Base-by-base conservation (phyloP, 2,113 vertebrate genomes). In the Hyaena hyaena region DNA sequence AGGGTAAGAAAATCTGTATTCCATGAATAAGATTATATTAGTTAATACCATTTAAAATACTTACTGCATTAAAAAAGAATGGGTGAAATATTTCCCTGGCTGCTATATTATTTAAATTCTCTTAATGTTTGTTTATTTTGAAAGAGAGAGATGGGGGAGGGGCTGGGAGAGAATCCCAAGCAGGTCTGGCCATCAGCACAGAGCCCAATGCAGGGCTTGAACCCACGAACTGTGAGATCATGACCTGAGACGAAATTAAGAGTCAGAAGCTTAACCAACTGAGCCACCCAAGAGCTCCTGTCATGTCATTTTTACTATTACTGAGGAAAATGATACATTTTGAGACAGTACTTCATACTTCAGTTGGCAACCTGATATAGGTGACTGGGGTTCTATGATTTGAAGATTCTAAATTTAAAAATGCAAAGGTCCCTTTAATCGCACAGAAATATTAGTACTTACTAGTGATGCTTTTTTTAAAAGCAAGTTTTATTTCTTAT, bases 401-500 rank as follows among this genome's bases (percentile, higher is more conserved):
- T 89, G 21, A 86, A 82, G 3, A 68, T 79, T 82, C 66, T 63
- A 65, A 35, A 53, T 85, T 68, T 53, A 84, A 85, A 88, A 85
- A 69, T 10, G 71, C 81, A 65, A 26, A 91, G 45, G 61, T 95
- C 4, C 7, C 94, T 96, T 93, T 28, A 63, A 81, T 74, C 43
- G 58, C 69, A 12, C 7, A 10, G 39, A 93, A 83, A 95, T 83
- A 80, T 24, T 81, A 88, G 39, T 92, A 63, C 80, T 95, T 88
- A 48, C 5, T n/a, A 76, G 14, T 58, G 76, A 35, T 66, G 53
- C 35, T 28, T 35, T 15, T 58, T 91, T 80, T 14, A 45, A 55
- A 76, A 85, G n/a, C 0, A 50, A 65, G 15, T 85, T 19, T 93
- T 66, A 58, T 16, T 95, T 95, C 21, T 88, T 95, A 71, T 14